Evolutionary conservation across 2,797 vertebrate species (phyloP).

Genomic region (Pantherophis alleghaniensis): DNA sequence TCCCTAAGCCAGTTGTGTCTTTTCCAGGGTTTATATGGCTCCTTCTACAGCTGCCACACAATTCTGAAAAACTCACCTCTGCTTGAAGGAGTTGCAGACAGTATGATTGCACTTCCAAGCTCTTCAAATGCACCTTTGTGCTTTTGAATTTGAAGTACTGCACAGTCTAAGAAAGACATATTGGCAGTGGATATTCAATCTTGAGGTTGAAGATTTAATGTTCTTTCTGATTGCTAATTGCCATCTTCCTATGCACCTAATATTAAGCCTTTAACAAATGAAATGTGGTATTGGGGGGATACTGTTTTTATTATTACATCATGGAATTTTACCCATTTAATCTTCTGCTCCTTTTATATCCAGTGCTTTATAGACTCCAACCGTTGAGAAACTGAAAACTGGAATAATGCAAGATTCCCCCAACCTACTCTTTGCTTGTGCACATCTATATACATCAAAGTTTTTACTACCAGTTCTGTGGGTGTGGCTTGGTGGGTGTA

Average conservation of each 20-base stretch:
- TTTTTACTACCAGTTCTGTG: no score
- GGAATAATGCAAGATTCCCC: neutral
- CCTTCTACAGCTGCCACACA: neutral
- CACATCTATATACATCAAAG: neutral
- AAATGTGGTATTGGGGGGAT: neutral
- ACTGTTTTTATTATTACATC: neutral
- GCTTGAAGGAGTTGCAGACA: neutral
- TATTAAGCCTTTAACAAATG: neutral
- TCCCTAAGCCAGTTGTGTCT: neutral
- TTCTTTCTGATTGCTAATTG: neutral
- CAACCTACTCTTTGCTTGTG: neutral
- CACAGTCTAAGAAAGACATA: neutral
- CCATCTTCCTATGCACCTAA: neutral
- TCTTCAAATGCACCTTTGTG: neutral
- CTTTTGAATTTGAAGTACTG: neutral
- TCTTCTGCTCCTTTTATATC: neutral
- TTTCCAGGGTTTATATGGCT: neutral
- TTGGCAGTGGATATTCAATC: neutral
- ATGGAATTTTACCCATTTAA: neutral
- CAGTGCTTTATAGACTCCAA: neutral
- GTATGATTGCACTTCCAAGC: neutral
- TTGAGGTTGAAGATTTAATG: neutral
- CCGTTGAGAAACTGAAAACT: neutral
- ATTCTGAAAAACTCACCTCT: neutral
- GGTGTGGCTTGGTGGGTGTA: no score